Percentiles rank a stretch among this genome's conserved stretches.
Evolutionary conservation across 2,888 invertebrate genomes (phyloP).

Genomic region (Eristalis arbustorum): DNA sequence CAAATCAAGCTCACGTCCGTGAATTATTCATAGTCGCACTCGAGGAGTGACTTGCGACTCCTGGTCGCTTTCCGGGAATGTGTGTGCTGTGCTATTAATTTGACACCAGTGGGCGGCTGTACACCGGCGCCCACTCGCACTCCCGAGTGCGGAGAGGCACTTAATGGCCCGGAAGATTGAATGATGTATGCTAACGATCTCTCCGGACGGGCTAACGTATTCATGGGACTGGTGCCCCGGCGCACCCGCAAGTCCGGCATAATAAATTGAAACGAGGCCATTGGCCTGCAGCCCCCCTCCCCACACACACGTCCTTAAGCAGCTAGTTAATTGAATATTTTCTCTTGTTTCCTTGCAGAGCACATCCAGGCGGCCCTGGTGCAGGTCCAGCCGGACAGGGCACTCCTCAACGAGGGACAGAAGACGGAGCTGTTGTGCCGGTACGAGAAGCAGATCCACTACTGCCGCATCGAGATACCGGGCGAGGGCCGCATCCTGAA

Average conservation of each 20-base stretch:
- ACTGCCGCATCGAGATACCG: slow-evolving; percentile 81
- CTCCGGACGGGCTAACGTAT: slow-evolving; percentile 32
- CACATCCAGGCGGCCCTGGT: slow-evolving; percentile 76
- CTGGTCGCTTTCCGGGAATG: neutral
- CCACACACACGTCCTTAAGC: slow-evolving; percentile 13
- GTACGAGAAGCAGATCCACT: slow-evolving; percentile 76
- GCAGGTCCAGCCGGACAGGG: slow-evolving; percentile 77
- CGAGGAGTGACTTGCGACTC: slow-evolving; percentile 40
- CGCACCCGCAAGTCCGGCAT: slow-evolving; percentile 30
- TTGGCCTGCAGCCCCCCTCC: neutral
- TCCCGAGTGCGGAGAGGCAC: slow-evolving; percentile 23
- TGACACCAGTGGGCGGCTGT: neutral
- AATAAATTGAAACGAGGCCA: slow-evolving; percentile 35
- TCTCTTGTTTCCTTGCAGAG: slow-evolving; percentile 72
- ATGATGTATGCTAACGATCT: slow-evolving; percentile 56
- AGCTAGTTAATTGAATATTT: slow-evolving; percentile 48
- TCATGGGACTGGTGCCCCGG: slow-evolving; percentile 31
- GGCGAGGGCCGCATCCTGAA: slow-evolving; percentile 80
- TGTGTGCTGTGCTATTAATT: slow-evolving; percentile 34
- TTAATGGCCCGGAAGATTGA: slow-evolving; percentile 62
- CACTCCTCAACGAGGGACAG: slow-evolving; percentile 78
- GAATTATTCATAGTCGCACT: slow-evolving; percentile 44
- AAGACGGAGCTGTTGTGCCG: slow-evolving; percentile 77
- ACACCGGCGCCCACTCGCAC: no score
- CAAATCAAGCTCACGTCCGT: slow-evolving; percentile 2